Evolutionary conservation across 2,113 vertebrate genomes (phyloP).

Genomic region (Oenanthe melanoleuca): DNA sequence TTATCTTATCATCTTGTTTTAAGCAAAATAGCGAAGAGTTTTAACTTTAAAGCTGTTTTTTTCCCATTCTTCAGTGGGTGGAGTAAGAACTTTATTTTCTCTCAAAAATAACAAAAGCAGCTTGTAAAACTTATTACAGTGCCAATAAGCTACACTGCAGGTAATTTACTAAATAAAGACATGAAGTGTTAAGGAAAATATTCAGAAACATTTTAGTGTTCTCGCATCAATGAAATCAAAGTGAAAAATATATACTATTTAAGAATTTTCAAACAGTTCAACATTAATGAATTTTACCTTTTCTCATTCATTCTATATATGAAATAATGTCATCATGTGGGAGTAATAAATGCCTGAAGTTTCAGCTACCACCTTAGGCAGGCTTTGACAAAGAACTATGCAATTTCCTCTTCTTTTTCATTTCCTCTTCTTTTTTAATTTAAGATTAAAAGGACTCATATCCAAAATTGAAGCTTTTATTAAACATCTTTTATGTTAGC

Average conservation of each 20-base stretch:
- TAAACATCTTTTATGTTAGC: neutral
- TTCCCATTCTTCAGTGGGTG: neutral
- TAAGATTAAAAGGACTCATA: neutral
- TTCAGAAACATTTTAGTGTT: neutral
- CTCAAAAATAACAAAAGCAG: neutral
- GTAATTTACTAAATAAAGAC: neutral
- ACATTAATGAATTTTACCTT: neutral
- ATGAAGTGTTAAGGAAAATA: neutral
- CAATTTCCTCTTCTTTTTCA: neutral
- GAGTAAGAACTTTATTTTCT: neutral
- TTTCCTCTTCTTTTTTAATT: neutral
- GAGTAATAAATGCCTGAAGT: neutral
- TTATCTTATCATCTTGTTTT: neutral
- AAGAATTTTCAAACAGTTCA: neutral
- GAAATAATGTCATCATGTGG: neutral
- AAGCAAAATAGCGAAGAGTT: neutral
- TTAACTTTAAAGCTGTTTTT: neutral
- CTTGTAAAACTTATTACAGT: neutral
- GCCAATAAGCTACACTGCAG: neutral
- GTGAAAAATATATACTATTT: neutral
- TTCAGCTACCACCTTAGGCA: neutral
- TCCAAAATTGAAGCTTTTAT: neutral
- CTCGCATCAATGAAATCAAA: neutral
- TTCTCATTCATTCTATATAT: neutral
- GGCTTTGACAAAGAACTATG: neutral